Evolutionary conservation across 2,113 vertebrate genomes (phyloP).

Genomic region (Zosterops lateralis): DNA sequence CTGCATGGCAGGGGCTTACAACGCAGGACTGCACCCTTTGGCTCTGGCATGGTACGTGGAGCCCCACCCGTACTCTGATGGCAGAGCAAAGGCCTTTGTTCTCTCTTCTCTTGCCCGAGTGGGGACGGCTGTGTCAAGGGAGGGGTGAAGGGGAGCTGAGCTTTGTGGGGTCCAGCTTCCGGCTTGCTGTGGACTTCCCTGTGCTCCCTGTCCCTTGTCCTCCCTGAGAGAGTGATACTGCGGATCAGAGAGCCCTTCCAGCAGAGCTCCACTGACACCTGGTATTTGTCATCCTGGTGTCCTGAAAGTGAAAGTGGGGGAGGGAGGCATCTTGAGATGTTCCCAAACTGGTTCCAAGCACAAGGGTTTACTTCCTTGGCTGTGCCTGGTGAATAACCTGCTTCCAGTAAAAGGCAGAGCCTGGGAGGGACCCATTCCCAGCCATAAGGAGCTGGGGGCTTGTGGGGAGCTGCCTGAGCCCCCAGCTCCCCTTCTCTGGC

Average conservation of each 20-base stretch:
- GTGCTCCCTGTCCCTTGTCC: neutral
- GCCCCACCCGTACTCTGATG: neutral
- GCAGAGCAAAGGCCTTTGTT: neutral
- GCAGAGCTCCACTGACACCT: neutral
- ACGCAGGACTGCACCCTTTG: neutral
- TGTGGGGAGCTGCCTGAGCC: neutral
- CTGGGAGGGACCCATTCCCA: no score
- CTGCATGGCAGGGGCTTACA: rapidly evolving
- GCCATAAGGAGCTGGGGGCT: neutral
- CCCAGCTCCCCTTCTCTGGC: rapidly evolving
- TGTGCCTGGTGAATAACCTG: neutral
- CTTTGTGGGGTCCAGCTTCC: neutral
- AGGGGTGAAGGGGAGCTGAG: rapidly evolving
- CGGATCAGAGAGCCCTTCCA: rapidly evolving
- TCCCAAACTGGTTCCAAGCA: neutral
- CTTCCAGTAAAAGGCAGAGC: neutral
- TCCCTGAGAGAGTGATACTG: rapidly evolving
- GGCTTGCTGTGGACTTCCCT: neutral
- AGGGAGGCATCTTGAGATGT: rapidly evolving
- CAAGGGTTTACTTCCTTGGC: neutral
- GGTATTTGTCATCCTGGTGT: rapidly evolving
- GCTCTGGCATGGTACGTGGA: neutral
- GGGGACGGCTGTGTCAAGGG: rapidly evolving
- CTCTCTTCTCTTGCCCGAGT: rapidly evolving
- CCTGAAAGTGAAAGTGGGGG: rapidly evolving